phyloP scores from a whole-genome alignment of 2,113 vertebrate species.

The Epinephelus moara region DNA sequence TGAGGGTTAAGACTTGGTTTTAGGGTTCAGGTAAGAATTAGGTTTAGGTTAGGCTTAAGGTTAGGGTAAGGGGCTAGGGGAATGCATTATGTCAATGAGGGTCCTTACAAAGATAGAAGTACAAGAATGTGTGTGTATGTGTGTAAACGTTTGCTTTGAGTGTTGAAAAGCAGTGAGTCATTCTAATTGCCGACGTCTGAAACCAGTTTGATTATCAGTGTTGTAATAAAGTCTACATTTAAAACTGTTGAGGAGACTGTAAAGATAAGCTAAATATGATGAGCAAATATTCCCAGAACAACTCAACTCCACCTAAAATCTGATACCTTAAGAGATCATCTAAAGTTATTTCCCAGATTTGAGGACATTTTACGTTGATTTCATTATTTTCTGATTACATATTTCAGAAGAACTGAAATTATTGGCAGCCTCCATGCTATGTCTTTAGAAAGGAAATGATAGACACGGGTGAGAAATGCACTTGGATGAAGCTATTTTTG shows the following conservation, averaged over 20 bases:
- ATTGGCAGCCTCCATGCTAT: neutral
- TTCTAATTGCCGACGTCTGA: slow-evolving; percentile 14
- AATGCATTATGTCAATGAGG: too few relatives aligned
- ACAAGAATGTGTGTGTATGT: slow-evolving; percentile 1
- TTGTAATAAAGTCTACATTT: neutral
- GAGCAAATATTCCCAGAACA: neutral
- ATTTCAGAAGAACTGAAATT: neutral
- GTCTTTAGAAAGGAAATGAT: slow-evolving; percentile 49
- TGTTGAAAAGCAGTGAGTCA: slow-evolving; percentile 28
- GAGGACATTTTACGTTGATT: neutral
- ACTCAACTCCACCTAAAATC: neutral
- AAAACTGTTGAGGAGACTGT: neutral
- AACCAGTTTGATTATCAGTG: slow-evolving; percentile 2
- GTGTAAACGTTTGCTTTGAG: neutral
- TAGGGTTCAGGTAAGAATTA: too few relatives aligned
- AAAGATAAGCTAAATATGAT: neutral
- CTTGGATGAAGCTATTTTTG: slow-evolving; percentile 57
- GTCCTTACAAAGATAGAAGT: too few relatives aligned
- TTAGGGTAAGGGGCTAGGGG: too few relatives aligned
- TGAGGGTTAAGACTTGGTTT: too few relatives aligned
- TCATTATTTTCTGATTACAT: neutral
- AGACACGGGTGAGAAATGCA: slow-evolving; percentile 18
- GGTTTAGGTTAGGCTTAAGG: too few relatives aligned
- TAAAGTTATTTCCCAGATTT: neutral
- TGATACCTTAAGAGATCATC: neutral